These are phyloP conservation scores for Dipodomys ordii DNA, from an alignment of 2,113 vertebrate genomes.

Conservation along the genomic window DNA sequence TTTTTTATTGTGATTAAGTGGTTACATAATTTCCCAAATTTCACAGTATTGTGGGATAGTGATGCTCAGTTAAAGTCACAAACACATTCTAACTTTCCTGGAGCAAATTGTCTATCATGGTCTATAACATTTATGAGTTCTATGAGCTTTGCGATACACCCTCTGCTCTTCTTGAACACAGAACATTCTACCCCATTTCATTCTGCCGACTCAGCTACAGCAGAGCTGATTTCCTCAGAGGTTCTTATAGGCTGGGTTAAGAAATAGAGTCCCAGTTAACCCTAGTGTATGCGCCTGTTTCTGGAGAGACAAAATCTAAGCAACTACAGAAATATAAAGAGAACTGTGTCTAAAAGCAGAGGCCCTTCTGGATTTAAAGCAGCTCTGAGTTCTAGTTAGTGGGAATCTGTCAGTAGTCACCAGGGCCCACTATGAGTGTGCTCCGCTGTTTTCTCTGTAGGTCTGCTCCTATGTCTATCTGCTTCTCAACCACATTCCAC, in stretches of 20 bases:
- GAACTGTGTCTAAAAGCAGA: neutral
- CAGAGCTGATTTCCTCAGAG: neutral
- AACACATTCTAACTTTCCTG: too few relatives aligned
- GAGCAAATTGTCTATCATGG: too few relatives aligned
- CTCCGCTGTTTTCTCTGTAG: too few relatives aligned
- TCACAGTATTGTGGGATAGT: too few relatives aligned
- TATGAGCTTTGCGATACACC: too few relatives aligned
- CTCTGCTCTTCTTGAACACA: neutral
- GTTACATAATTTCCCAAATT: too few relatives aligned
- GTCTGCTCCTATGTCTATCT: neutral
- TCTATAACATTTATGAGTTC: too few relatives aligned
- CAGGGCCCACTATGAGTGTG: neutral
- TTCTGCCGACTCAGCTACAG: neutral
- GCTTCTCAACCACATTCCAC: neutral
- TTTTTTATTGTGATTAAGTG: too few relatives aligned
- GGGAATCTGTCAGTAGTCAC: neutral
- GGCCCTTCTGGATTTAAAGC: neutral
- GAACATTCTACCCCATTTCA: neutral
- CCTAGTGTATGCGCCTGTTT: neutral
- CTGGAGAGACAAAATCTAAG: neutral
- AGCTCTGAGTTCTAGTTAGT: neutral
- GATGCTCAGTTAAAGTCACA: too few relatives aligned
- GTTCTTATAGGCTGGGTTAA: neutral
- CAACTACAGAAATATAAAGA: neutral
- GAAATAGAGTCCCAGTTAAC: neutral